phyloP scores from a whole-genome alignment of 2,113 vertebrate species.

The Stomatorhinus ivindoensis region DNA sequence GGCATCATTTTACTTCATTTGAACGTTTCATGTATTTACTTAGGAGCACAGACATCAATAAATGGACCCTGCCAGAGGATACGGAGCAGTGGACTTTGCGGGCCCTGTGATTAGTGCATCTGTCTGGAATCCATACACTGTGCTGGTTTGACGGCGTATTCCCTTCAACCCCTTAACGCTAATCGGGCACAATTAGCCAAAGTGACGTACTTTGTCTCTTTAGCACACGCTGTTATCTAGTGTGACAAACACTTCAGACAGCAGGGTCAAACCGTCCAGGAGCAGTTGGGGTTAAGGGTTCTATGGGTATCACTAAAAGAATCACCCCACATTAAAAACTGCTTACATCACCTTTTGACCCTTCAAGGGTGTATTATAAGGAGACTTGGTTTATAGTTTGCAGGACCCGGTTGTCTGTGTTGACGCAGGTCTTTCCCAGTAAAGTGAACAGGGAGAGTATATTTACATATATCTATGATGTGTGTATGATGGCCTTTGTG shows the following conservation, averaged over 20 bases:
- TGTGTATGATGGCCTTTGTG: background rate
- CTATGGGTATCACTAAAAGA: background rate
- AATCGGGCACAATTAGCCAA: background rate
- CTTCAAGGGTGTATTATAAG: background rate
- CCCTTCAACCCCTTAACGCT: background rate
- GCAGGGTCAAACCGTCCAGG: background rate
- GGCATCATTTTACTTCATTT: slow-evolving; percentile 14
- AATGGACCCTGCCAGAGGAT: background rate
- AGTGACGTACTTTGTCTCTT: background rate
- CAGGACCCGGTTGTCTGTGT: background rate
- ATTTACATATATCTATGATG: background rate
- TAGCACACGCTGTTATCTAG: background rate
- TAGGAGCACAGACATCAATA: slow-evolving; percentile 8
- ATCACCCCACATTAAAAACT: background rate
- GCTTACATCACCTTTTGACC: background rate
- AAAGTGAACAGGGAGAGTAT: background rate
- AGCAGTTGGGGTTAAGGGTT: background rate
- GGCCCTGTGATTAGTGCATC: too few species aligned
- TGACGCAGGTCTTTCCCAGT: background rate
- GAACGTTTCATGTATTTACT: slow-evolving; percentile 7
- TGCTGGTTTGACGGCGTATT: background rate
- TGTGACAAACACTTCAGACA: background rate
- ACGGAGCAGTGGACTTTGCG: background rate
- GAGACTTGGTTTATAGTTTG: background rate
- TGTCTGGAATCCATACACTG: background rate